Percentiles rank a stretch among this genome's conserved stretches.
phyloP scores from a whole-genome alignment of 1,140 invertebrate species.

The Potamilus streckersoni region DNA sequence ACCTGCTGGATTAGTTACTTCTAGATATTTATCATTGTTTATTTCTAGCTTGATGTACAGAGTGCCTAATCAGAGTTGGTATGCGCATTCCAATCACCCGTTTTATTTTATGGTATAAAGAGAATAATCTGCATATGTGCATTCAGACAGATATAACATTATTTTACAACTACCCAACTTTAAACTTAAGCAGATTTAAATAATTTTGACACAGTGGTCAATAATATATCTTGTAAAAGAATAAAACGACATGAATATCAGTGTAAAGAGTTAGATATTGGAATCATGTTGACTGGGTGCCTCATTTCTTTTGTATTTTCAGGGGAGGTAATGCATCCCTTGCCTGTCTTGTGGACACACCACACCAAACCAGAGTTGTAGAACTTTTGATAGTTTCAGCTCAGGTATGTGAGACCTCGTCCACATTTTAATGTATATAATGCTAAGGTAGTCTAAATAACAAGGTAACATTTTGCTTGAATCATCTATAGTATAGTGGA shows the following conservation, averaged over 20 bases:
- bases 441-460: background rate
- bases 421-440: background rate
- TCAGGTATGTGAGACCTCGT: slow-evolving; percentile 41
- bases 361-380: slow-evolving; percentile 72
- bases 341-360: slow-evolving; percentile 72
- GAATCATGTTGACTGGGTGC: background rate
- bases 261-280: background rate
- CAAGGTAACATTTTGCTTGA: background rate
- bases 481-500: background rate
- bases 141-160: no score
- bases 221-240: background rate
- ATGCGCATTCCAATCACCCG: no score
- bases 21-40: no score
- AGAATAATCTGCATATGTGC: no score
- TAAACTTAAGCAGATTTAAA: no score
- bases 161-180: no score
- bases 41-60: no score
- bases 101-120: no score
- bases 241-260: background rate
- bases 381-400: slow-evolving; percentile 72
- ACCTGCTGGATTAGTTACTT: no score
- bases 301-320: slow-evolving; percentile 18
- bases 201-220: no score
- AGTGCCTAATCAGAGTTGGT: no score
- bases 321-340: slow-evolving; percentile 71